Conservation (phyloP, 2,113 vertebrate species). For the Nibea coibor region DNA sequence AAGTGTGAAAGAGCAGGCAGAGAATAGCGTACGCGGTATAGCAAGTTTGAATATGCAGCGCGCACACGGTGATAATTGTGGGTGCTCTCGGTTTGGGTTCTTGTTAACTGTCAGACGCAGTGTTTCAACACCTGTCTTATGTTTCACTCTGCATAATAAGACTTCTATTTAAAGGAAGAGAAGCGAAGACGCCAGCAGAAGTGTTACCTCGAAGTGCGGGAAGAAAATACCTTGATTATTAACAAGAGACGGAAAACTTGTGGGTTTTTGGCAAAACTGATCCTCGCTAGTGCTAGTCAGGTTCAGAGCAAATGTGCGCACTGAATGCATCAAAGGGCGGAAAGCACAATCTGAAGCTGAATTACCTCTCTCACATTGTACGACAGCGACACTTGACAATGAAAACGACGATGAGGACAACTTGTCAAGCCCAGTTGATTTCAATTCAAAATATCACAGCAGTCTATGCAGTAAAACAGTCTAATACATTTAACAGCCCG, state of each 20-base stretch:
- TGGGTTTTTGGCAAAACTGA: conserved; percentile 25
- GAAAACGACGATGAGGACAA: neutral
- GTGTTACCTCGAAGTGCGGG: conserved; percentile 73
- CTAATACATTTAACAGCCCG: conserved; percentile 58
- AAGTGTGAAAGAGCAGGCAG: conserved; percentile 46
- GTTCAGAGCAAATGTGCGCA: conserved; percentile 31
- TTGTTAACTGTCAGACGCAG: conserved; percentile 74
- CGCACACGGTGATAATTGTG: conserved; percentile 81
- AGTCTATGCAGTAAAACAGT: conserved; percentile 36
- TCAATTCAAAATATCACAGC: conserved; percentile 39
- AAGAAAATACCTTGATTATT: conserved; percentile 73
- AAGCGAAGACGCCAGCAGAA: conserved; percentile 72
- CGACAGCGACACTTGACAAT: conserved; percentile 6
- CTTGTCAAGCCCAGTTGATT: conserved; percentile 29
- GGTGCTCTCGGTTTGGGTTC: conserved; percentile 69
- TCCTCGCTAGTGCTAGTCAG: neutral
- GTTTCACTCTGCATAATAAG: conserved; percentile 81
- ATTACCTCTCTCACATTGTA: conserved; percentile 2
- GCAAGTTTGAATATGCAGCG: conserved; percentile 76
- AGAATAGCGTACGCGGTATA: conserved; percentile 25
- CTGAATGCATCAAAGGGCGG: conserved; percentile 7
- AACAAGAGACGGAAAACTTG: conserved; percentile 44
- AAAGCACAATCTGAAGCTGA: conserved; percentile 26
- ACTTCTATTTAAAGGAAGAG: conserved; percentile 80
- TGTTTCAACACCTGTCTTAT: conserved; percentile 79